Evolutionary conservation across 1,140 invertebrate genomes (phyloP).

Genomic region (Nephila pilipes): DNA sequence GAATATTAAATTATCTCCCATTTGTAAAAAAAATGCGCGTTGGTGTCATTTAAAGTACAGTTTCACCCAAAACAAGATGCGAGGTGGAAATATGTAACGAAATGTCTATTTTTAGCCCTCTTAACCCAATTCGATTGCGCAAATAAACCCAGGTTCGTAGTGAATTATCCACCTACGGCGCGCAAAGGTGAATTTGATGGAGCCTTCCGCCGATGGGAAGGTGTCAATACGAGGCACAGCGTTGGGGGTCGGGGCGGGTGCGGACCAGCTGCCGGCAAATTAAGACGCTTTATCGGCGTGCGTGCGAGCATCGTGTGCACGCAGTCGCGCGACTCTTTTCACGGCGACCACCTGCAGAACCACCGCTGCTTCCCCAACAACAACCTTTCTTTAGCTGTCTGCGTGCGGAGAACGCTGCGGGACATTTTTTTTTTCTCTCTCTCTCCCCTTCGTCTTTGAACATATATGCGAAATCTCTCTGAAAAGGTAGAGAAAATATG

Average conservation of each 20-base stretch:
- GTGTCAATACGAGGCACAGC: constrained; percentile 24
- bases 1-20: no score
- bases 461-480: no score
- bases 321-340: constrained; percentile 40
- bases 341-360: constrained; percentile 29
- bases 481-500: no score
- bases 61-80: no score
- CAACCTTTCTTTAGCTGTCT: constrained; percentile 4
- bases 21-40: no score
- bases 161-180: background rate
- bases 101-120: no score
- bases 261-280: constrained; percentile 63
- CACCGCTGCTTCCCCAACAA: constrained; percentile 18
- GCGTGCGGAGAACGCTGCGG: background rate
- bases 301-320: constrained; percentile 47
- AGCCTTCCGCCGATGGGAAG: background rate
- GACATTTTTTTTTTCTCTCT: background rate
- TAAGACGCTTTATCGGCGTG: constrained; percentile 64
- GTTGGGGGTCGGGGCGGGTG: background rate
- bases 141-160: no score
- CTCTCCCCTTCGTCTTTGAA: background rate
- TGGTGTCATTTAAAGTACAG: no score
- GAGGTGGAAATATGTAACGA: no score
- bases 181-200: background rate
- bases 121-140: no score